Evolutionary conservation across 2,888 invertebrate genomes (phyloP), one percentile per base, ranked within the genome.

Genomic region (Cepaea hortensis): DNA sequence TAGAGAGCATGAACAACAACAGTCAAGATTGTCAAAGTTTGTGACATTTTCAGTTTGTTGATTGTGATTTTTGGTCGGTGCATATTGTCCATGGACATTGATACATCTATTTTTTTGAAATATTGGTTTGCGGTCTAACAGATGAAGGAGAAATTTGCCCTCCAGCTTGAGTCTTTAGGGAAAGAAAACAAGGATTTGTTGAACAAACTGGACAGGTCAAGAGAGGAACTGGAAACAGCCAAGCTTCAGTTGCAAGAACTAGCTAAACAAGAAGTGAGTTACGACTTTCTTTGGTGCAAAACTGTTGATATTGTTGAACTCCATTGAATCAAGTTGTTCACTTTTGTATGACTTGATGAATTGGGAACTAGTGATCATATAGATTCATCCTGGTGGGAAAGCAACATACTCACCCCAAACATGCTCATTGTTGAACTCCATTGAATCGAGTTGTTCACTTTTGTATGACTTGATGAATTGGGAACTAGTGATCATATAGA

Each of bases 171-270:
- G 73, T 88, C 88, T 46, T 81, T 92, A 50, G 88, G 88, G 72
- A 92, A 91, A 80, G 92, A 92, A 79, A 92, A 92, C 88, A 91
- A 91, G 65, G 91, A 91, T 13, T 83, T 92, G 81, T 87, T 89
- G 35, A 91, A 92, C 87, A 89, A 89, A 80, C 85, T 92, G 20
- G 90, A 91, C 81, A 85, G 88, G 20, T n/a, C 91, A 61, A 87
- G 89, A 73, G 86, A 88, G 80, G 91, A 91, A 81, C 86, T 91
- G 9, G 90, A 91, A 81, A 88, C 79, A 20, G 80, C 81, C 18
- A 86, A 84, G 62, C 73, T 79, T 61, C 65, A 83, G 23, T 88
- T 90, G 68, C 92, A 91, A 85, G 91, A 91, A 79, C 85, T 91
- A 46, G 91, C 91, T 61, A 92, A 91, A 87, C 91, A 92, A 87